A percentile compares a stretch with the other conserved stretches of the same genome.
These are phyloP conservation scores for Metridium senile DNA, from an alignment of 92 coral and sea anemone species.

Conservation along the genomic window DNA sequence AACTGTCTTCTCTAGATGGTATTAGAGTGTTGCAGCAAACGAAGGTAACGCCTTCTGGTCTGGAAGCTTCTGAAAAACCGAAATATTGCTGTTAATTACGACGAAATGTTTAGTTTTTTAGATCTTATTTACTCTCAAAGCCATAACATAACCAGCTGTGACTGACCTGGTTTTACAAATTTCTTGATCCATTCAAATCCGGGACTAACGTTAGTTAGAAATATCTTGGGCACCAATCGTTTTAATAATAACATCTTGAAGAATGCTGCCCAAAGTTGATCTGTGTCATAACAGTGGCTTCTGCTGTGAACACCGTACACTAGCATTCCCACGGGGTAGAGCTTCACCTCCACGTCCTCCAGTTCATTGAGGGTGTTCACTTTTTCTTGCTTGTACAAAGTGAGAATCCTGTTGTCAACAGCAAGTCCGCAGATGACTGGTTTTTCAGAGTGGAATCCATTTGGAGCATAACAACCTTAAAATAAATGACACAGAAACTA, in stretches of 20 bases:
- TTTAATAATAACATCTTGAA: slow-evolving; percentile 59
- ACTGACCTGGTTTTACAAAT: slow-evolving; percentile 16
- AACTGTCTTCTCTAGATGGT: slow-evolving; percentile 24
- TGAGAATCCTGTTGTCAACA: slow-evolving; percentile 62
- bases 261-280: slow-evolving; percentile 76
- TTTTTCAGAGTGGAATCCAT: slow-evolving; percentile 76
- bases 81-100: too few relatives aligned
- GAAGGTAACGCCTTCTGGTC: slow-evolving; percentile 7
- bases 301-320: slow-evolving; percentile 54
- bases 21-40: slow-evolving; percentile 13
- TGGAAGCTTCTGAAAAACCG: slow-evolving; percentile 3
- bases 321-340: slow-evolving; percentile 61
- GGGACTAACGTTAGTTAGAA: slow-evolving; percentile 62
- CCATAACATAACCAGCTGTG: neutral
- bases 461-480: slow-evolving; percentile 66
- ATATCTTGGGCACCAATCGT: slow-evolving; percentile 61
- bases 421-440: slow-evolving; percentile 65
- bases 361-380: slow-evolving; percentile 47
- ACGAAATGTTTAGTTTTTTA: too few relatives aligned
- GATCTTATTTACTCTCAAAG: too few relatives aligned
- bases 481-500: neutral
- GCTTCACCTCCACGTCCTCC: slow-evolving; percentile 72
- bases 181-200: slow-evolving; percentile 40
- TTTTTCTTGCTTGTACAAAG: slow-evolving; percentile 59
- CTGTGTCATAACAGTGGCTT: slow-evolving; percentile 55